Conservation (phyloP, 1,140 invertebrate genomes). For the Eciton burchellii region DNA sequence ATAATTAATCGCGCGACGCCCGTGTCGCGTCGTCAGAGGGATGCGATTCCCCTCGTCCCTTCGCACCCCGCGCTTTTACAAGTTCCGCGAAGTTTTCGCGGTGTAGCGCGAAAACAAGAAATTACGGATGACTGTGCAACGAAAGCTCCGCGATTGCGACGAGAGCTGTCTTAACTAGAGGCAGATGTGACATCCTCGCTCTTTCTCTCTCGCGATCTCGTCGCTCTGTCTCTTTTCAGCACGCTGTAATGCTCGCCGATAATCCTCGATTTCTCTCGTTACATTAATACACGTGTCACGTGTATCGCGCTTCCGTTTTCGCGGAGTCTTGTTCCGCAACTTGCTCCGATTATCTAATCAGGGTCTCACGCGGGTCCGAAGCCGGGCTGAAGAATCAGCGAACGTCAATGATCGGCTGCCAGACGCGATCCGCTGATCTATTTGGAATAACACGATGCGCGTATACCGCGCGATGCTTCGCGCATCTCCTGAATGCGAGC, state of each 20-base stretch:
- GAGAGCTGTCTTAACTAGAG: constrained; percentile 39
- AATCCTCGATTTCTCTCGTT: neutral
- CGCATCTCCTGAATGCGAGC: neutral
- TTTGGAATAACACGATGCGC: neutral
- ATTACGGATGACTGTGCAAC: too few relatives aligned
- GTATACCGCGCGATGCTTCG: neutral
- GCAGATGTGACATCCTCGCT: constrained; percentile 3
- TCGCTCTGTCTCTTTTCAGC: neutral
- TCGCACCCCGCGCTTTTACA: constrained; percentile 25
- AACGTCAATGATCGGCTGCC: too few relatives aligned
- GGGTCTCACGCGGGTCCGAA: too few relatives aligned
- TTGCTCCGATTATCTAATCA: too few relatives aligned
- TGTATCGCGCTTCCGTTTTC: too few relatives aligned
- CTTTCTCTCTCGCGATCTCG: neutral
- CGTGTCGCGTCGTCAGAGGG: too few relatives aligned
- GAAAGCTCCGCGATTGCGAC: constrained; percentile 39
- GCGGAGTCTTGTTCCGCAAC: too few relatives aligned
- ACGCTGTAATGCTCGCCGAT: constrained; percentile 13
- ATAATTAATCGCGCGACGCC: constrained; percentile 32
- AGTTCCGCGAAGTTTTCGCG: constrained; percentile 7
- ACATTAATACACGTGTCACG: neutral
- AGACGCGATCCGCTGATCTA: neutral
- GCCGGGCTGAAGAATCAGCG: too few relatives aligned
- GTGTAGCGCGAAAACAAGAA: constrained; percentile 23
- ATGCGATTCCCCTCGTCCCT: too few relatives aligned